A percentile compares a stretch with the other conserved stretches of the same genome.
Conservation (phyloP, 2,797 vertebrate species). For the Sebastes jordani region DNA sequence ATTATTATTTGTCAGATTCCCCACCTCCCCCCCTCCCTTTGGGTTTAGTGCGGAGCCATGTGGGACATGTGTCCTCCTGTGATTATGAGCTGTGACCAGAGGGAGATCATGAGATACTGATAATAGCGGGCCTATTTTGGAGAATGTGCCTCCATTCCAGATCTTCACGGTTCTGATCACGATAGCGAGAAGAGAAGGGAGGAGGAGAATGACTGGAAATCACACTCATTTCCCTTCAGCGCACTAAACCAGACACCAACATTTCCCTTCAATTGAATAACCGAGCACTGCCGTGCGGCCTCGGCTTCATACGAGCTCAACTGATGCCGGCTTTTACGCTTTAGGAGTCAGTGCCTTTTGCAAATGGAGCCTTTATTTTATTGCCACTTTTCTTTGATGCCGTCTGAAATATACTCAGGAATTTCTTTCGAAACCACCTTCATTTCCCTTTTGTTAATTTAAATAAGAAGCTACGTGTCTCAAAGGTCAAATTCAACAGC, state of each 20-base stretch:
- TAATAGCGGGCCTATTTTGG: slow-evolving; percentile 53
- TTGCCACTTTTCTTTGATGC: background rate
- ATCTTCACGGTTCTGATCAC: slow-evolving; percentile 57
- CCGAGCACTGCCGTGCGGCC: background rate
- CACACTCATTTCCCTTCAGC: background rate
- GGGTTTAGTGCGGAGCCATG: slow-evolving; percentile 24
- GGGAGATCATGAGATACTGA: slow-evolving; percentile 51
- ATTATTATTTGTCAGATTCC: slow-evolving; percentile 13
- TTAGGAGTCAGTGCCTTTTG: background rate
- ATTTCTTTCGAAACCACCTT: background rate
- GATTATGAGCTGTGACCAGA: slow-evolving; percentile 60
- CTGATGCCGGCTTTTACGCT: background rate
- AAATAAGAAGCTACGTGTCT: background rate
- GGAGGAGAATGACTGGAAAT: slow-evolving; percentile 55
- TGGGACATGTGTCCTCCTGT: slow-evolving; percentile 31
- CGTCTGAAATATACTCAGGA: background rate
- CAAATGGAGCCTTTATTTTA: background rate
- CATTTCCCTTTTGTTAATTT: background rate
- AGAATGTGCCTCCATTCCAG: slow-evolving; percentile 37
- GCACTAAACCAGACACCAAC: background rate
- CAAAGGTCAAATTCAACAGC: background rate
- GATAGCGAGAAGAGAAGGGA: slow-evolving; percentile 7
- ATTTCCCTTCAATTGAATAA: slow-evolving; percentile 19
- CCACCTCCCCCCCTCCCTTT: background rate
- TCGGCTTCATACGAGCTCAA: background rate